These are phyloP conservation scores for Motacilla alba DNA, from an alignment of 2,113 vertebrate genomes.

Conservation along the genomic window DNA sequence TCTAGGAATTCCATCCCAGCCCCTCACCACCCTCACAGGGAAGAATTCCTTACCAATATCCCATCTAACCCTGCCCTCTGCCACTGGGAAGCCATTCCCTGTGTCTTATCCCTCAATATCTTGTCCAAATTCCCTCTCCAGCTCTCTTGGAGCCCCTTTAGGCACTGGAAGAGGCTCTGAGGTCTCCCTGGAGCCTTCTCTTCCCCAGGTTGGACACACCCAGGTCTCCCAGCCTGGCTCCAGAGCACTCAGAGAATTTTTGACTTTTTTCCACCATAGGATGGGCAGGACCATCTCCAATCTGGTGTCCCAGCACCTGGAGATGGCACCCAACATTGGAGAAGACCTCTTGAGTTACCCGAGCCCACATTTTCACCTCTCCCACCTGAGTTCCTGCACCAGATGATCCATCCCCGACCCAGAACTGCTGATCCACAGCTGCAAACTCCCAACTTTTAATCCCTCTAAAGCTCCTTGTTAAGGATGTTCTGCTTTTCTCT, in stretches of 20 bases:
- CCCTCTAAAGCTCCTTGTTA: not conserved
- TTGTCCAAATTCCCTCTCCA: not conserved
- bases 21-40: accelerated
- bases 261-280: not conserved
- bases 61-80: not conserved
- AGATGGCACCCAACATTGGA: not conserved
- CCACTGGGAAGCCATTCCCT: not conserved
- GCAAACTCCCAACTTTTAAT: not conserved
- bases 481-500: not conserved
- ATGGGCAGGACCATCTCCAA: not conserved
- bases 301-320: not conserved
- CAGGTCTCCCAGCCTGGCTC: not conserved
- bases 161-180: accelerated
- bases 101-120: not conserved
- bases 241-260: not conserved
- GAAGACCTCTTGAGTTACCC: not conserved
- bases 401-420: accelerated
- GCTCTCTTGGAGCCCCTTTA: not conserved
- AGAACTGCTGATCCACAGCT: not conserved
- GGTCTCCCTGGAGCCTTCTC: not conserved
- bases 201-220: accelerated
- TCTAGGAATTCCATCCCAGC: not conserved
- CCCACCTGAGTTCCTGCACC: not conserved
- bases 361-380: not conserved
- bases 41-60: too few relatives aligned